Conservation (phyloP, 2,113 vertebrate species). For the Heloderma charlesbogerti region DNA sequence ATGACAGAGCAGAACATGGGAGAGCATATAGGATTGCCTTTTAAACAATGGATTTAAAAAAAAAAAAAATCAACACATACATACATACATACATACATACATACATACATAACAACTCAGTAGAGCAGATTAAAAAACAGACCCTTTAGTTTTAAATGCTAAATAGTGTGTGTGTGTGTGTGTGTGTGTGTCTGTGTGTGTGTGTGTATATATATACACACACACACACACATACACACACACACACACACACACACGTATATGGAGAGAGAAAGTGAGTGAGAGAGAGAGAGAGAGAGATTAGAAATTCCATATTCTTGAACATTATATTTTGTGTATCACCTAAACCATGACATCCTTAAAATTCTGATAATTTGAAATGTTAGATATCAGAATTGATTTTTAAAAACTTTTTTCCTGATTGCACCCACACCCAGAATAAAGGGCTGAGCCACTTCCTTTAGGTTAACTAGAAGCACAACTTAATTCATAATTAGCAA, state of each 20-base stretch:
- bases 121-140: not conserved
- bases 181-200: too few species aligned
- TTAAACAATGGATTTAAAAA: too few species aligned
- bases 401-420: not conserved
- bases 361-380: not conserved
- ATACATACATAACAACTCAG: not conserved
- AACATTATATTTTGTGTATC: not conserved
- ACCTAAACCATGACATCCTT: not conserved
- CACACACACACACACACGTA: too few species aligned
- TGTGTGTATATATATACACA: too few species aligned
- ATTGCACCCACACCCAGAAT: not conserved
- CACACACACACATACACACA: too few species aligned
- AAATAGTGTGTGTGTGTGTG: too few species aligned
- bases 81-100: not conserved
- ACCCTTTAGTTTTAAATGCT: too few species aligned
- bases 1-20: too few species aligned
- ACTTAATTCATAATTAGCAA: not conserved
- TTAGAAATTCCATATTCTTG: not conserved
- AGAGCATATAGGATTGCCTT: too few species aligned
- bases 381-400: not conserved
- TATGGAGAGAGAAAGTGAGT: too few species aligned
- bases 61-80: not conserved
- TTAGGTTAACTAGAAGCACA: not conserved
- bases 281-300: too few species aligned
- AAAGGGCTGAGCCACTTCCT: not conserved